Evolutionary conservation across 2,797 vertebrate genomes (phyloP).

Genomic region (Saxicola maurus): DNA sequence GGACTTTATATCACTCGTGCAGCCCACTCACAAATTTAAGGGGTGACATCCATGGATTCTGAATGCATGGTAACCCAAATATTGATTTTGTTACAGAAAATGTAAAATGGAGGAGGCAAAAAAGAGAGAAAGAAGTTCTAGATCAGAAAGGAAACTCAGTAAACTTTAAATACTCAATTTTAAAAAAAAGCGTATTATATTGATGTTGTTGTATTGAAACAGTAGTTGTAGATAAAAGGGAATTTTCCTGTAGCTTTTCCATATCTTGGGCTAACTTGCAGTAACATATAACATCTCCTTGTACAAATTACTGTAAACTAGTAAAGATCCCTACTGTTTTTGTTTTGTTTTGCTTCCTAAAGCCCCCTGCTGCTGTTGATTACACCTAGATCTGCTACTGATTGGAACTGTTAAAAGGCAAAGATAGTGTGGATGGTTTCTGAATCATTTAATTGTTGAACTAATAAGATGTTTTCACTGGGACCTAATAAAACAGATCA

Average conservation of each 20-base stretch:
- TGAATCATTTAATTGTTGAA: slow-evolving; percentile 79
- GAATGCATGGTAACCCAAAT: slow-evolving; percentile 39
- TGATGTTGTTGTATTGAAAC: slow-evolving; percentile 20
- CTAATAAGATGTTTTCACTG: slow-evolving; percentile 73
- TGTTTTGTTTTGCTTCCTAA: slow-evolving; percentile 86
- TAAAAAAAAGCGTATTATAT: not conserved
- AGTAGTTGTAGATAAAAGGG: slow-evolving; percentile 8
- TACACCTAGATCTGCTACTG: slow-evolving; percentile 84
- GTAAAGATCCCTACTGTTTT: slow-evolving; percentile 81
- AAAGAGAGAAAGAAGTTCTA: slow-evolving; percentile 16
- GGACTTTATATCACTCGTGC: slow-evolving; percentile 51
- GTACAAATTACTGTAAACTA: slow-evolving; percentile 79
- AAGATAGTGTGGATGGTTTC: slow-evolving; percentile 75
- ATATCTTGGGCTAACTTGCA: slow-evolving; percentile 60
- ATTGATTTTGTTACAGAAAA: slow-evolving; percentile 28
- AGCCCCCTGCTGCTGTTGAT: slow-evolving; percentile 85
- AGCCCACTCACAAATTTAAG: slow-evolving; percentile 50
- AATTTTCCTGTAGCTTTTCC: slow-evolving; percentile 11
- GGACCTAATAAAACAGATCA: slow-evolving; percentile 55
- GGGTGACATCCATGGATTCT: slow-evolving; percentile 46
- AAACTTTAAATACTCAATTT: not conserved
- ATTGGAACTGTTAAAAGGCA: slow-evolving; percentile 84
- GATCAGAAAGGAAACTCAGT: not conserved
- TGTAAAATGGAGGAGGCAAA: slow-evolving; percentile 4
- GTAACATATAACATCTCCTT: slow-evolving; percentile 67